phyloP scores from a whole-genome alignment of 2,888 invertebrate genomes.

The Ornithoptera priamus region DNA sequence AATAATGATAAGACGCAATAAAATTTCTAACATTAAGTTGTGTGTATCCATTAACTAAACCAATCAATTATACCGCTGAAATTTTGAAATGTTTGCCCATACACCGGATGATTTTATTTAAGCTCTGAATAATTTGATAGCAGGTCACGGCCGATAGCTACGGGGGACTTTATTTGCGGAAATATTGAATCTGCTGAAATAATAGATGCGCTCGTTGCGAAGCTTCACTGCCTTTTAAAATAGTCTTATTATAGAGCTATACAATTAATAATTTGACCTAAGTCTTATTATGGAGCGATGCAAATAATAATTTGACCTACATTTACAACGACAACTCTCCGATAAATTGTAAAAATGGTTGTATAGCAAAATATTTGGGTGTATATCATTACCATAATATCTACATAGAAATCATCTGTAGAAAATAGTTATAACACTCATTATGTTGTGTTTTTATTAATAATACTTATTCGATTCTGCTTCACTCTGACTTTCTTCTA shows the following conservation, averaged over 20 bases:
- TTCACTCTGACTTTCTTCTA: too few species aligned
- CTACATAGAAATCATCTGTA: too few species aligned
- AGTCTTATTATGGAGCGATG: too few species aligned
- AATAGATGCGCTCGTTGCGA: slow-evolving; percentile 6
- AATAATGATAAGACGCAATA: neutral
- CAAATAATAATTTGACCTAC: neutral
- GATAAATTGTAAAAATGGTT: too few species aligned
- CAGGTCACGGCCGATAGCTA: slow-evolving; percentile 4
- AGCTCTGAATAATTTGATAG: slow-evolving; percentile 7
- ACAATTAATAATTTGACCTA: neutral
- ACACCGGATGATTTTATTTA: slow-evolving; percentile 2
- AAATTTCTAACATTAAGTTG: neutral
- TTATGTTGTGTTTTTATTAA: too few species aligned
- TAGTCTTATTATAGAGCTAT: neutral
- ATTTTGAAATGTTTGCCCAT: neutral
- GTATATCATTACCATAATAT: too few species aligned
- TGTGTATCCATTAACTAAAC: neutral
- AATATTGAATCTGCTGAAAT: slow-evolving; percentile 15
- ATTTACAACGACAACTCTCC: too few species aligned
- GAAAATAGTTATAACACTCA: too few species aligned
- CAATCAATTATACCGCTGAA: neutral
- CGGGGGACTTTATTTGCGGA: slow-evolving; percentile 4
- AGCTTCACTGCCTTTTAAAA: neutral
- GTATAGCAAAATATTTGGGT: too few species aligned
- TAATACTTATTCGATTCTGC: too few species aligned